Percentiles rank a stretch among this genome's conserved stretches.
Evolutionary conservation across 2,113 vertebrate genomes (phyloP).

Genomic region (Microtus ochrogaster): DNA sequence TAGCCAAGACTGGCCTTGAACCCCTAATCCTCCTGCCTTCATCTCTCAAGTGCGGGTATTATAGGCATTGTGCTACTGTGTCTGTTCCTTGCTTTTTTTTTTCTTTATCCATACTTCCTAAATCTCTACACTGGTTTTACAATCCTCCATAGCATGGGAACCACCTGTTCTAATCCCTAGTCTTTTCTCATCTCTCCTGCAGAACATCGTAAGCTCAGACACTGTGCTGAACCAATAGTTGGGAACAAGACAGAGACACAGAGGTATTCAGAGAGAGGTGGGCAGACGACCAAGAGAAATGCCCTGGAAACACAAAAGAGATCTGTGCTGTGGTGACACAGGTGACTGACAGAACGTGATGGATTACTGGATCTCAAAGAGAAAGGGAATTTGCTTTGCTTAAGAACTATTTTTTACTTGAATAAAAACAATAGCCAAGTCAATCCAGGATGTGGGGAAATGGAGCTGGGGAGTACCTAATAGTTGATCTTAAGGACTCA

Average conservation of each 20-base stretch:
- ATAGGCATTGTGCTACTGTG: background rate
- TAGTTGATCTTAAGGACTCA: background rate
- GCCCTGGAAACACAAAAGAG: background rate
- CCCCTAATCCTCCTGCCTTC: background rate
- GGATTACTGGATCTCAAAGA: background rate
- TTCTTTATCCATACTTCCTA: background rate
- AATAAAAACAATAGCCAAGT: constrained; percentile 2
- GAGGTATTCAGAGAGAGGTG: background rate
- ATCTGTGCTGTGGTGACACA: background rate
- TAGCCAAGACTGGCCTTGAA: background rate
- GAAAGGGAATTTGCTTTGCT: background rate
- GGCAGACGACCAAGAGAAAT: too few species aligned
- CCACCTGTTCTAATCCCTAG: background rate
- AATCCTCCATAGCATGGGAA: background rate
- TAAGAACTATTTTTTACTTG: background rate
- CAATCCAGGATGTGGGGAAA: background rate
- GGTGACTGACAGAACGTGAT: background rate
- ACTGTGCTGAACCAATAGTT: background rate
- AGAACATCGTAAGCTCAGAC: background rate
- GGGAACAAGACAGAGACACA: background rate
- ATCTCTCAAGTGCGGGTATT: too few species aligned
- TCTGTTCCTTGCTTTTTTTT: background rate
- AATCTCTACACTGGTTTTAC: background rate
- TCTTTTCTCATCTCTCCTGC: background rate
- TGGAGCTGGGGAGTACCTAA: background rate